Evolutionary conservation across 2,113 vertebrate species (phyloP).

Genomic region (Aldabrachelys gigantea): DNA sequence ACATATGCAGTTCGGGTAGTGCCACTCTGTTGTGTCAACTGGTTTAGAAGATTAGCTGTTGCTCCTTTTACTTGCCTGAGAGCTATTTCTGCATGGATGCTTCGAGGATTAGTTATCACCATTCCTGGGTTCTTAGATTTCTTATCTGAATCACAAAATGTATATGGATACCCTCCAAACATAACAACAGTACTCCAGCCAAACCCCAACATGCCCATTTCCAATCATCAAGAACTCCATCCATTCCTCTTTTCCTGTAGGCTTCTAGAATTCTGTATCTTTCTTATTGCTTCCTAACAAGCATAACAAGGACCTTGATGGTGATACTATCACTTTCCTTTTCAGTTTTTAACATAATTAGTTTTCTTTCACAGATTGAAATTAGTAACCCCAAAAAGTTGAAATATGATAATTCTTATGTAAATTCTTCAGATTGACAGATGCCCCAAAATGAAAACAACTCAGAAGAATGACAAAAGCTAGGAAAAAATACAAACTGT

Average conservation of each 20-base stretch:
- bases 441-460: not conserved
- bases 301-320: not conserved
- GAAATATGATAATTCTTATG: not conserved
- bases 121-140: constrained; percentile 72
- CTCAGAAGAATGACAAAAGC: rapidly evolving
- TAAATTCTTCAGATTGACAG: not conserved
- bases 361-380: not conserved
- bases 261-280: not conserved
- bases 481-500: not conserved
- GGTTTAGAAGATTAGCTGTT: constrained; percentile 63
- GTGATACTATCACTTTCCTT: not conserved
- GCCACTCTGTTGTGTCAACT: constrained; percentile 64
- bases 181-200: not conserved
- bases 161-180: not conserved
- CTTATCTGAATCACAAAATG: constrained; percentile 75
- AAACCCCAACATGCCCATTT: not conserved
- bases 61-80: constrained; percentile 75
- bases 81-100: constrained; percentile 72
- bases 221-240: not conserved
- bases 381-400: not conserved
- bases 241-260: not conserved
- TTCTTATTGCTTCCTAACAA: not conserved
- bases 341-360: not conserved
- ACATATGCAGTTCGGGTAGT: constrained; percentile 42
- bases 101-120: constrained; percentile 59